Evolutionary conservation across 2,888 invertebrate species (phyloP), one percentile per base, ranked within the genome.

Genomic region (Heliconius sara): DNA sequence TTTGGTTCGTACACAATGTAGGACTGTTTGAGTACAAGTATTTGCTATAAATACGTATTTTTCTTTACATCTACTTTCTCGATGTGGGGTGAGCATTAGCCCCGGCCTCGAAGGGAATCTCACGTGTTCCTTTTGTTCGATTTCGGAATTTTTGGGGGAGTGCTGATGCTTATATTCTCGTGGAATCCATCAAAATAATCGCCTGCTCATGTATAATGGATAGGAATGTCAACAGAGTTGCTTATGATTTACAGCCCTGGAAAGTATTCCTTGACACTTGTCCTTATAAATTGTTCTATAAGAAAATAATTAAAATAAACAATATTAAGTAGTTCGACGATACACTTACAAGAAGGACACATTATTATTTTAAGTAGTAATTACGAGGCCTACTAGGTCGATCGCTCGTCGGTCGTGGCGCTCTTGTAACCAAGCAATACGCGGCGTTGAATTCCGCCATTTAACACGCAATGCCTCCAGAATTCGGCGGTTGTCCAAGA

Each of bases 1-100:
- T 95, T 95, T 94, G 95, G 94, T 93, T 95, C 95, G 94, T 93
- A 95, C 94, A 95, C 95, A 95, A 95, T 95, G 95, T 95, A 93
- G 93, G 93, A 92, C 95, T 95, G 95, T 95, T 95, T 95, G 95
- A 95, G 95, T 95, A 95, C 94, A 93, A 94, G 95, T 95, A 95
- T 95, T 95, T 95, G 95, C 95, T 95, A 95, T 95, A 95, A 95
- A 95, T 95, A 95, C 95, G 94, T 89, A 95, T 95, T 95, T 95
- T 95, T 95, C 94, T 95, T 93, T 92, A 91, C 94, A 93, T 94
- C 94, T 95, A 93, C 92, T 93, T 93, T 91, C 92, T 92, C 89
- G 87, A 91, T 87, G 88, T 94, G 91, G 95, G 95, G 95, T 93
- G 94, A 91, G 91, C 91, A 93, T 94, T 94, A 93, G 94, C 91